Percentiles rank a stretch among this genome's conserved stretches.
phyloP scores from a whole-genome alignment of 2,888 invertebrate genomes.

The Therioaphis trifolii region DNA sequence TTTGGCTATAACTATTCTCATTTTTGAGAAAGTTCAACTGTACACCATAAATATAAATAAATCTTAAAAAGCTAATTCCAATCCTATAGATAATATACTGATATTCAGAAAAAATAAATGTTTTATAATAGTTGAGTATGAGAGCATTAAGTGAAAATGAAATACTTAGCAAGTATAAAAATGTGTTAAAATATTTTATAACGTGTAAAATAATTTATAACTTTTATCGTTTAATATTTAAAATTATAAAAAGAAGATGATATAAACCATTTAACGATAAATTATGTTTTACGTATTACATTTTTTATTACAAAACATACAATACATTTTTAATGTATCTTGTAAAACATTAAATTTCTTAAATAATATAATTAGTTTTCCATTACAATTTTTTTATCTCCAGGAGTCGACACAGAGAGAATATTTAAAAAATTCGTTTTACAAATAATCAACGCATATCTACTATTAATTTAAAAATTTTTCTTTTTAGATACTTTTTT shows the following conservation, averaged over 20 bases:
- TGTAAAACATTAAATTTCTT: slow-evolving; percentile 3
- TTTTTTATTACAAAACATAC: slow-evolving; percentile 16
- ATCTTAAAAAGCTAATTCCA: too few relatives aligned
- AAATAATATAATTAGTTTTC: slow-evolving; percentile 20
- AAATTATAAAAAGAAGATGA: neutral
- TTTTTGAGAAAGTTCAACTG: too few relatives aligned
- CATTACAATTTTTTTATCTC: neutral
- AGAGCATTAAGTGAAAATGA: neutral
- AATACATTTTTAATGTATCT: neutral
- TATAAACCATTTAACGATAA: slow-evolving; percentile 48
- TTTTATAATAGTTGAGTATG: neutral
- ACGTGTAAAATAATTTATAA: slow-evolving; percentile 21
- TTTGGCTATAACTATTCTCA: too few relatives aligned
- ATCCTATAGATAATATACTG: too few relatives aligned
- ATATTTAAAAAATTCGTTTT: too few relatives aligned
- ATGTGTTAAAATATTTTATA: slow-evolving; percentile 8
- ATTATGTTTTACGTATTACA: slow-evolving; percentile 43
- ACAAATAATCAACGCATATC: too few relatives aligned
- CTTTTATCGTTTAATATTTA: slow-evolving; percentile 8
- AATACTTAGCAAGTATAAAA: slow-evolving; percentile 23
- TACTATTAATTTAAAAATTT: too few relatives aligned
- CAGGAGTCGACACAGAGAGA: too few relatives aligned
- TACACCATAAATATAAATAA: too few relatives aligned
- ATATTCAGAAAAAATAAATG: neutral
- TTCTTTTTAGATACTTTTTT: too few relatives aligned